Evolutionary conservation across 1,140 invertebrate genomes (phyloP).

Genomic region (Antheraea mylitta): DNA sequence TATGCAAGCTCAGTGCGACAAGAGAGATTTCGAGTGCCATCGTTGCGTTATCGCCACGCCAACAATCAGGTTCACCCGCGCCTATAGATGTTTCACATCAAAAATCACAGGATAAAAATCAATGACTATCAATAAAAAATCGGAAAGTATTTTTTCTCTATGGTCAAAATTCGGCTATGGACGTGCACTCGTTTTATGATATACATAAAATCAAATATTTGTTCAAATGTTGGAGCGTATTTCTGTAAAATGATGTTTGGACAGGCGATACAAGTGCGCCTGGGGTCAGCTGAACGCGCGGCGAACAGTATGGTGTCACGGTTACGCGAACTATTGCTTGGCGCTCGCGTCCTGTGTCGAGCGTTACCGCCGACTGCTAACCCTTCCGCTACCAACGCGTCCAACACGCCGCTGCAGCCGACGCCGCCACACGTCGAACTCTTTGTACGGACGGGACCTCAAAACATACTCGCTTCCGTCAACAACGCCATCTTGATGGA

Average conservation of each 20-base stretch:
- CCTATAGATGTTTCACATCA: too few species aligned
- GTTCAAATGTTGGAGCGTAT: too few species aligned
- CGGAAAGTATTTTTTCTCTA: too few species aligned
- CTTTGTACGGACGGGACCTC: constrained; percentile 79
- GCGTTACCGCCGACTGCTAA: constrained; percentile 67
- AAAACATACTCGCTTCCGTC: constrained; percentile 81
- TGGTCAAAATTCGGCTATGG: too few species aligned
- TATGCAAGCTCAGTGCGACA: too few species aligned
- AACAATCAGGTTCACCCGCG: too few species aligned
- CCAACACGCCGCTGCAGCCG: constrained; percentile 37
- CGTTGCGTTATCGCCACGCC: too few species aligned
- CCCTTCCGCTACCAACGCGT: constrained; percentile 31
- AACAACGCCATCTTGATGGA: constrained; percentile 80
- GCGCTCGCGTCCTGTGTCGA: constrained; percentile 66
- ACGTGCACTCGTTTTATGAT: too few species aligned
- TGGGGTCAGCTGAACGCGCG: constrained; percentile 73
- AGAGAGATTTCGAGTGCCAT: too few species aligned
- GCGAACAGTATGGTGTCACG: constrained; percentile 63
- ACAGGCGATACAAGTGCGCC: constrained; percentile 77
- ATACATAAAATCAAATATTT: too few species aligned
- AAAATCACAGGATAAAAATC: too few species aligned
- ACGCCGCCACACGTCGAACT: constrained; percentile 78
- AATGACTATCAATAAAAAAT: too few species aligned
- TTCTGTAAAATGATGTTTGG: background rate
- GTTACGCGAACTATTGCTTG: constrained; percentile 70